These are phyloP conservation scores for Morpho helenor DNA, from an alignment of 2,888 invertebrate genomes.

Conservation along the genomic window DNA sequence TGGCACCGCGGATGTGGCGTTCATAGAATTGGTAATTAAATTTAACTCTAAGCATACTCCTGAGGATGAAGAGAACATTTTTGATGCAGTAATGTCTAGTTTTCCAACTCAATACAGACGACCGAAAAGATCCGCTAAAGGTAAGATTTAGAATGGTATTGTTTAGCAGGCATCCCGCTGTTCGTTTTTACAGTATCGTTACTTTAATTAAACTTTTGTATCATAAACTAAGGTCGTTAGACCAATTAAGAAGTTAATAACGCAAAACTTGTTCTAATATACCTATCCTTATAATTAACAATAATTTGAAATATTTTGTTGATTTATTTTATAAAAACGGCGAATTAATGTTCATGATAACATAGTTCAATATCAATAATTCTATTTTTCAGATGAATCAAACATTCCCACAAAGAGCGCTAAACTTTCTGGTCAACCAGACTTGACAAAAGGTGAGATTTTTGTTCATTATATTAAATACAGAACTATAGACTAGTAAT, in stretches of 20 bases:
- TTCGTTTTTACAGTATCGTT: background rate
- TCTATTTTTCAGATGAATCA: constrained; percentile 40
- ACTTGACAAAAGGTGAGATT: constrained; percentile 36
- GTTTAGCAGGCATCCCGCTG: constrained; percentile 1
- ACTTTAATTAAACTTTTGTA: background rate
- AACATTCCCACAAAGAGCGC: constrained; percentile 41
- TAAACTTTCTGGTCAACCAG: constrained; percentile 30
- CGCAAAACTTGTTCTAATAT: background rate
- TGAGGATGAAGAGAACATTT: constrained; percentile 49
- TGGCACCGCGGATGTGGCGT: constrained; percentile 52
- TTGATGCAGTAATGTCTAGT: constrained; percentile 46
- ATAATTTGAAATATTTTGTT: no score
- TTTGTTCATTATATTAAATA: background rate
- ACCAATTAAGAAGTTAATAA: constrained; percentile 1
- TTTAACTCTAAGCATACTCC: constrained; percentile 48
- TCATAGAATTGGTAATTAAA: constrained; percentile 57
- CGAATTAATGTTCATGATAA: no score
- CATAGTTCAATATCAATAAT: background rate
- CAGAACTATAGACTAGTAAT: no score
- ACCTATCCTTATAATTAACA: no score
- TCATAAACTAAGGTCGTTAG: background rate
- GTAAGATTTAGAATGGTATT: constrained; percentile 41
- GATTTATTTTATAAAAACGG: no score
- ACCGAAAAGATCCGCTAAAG: constrained; percentile 48
- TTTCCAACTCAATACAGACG: constrained; percentile 44